A percentile compares a stretch with the other conserved stretches of the same genome.
phyloP scores from a whole-genome alignment of 2,113 vertebrate species.

The Procavia capensis region DNA sequence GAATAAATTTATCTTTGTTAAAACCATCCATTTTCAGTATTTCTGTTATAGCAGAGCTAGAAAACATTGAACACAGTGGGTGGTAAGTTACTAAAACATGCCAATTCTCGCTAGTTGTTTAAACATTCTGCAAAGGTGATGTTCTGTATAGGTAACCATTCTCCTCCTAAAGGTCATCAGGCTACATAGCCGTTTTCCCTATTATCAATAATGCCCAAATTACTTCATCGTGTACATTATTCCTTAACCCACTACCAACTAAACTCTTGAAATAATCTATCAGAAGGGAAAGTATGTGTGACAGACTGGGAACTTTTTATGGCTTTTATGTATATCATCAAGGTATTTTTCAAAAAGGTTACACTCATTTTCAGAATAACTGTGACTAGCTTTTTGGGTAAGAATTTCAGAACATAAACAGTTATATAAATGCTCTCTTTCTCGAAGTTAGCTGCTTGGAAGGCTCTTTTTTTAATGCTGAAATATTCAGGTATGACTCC shows the following conservation, averaged over 20 bases:
- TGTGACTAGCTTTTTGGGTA: slow-evolving; percentile 14
- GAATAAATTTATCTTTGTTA: too few relatives aligned
- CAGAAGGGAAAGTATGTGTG: neutral
- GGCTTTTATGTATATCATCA: neutral
- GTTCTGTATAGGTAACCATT: neutral
- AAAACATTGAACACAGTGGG: neutral
- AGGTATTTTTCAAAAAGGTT: slow-evolving; percentile 37
- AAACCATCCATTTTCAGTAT: too few relatives aligned
- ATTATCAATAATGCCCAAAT: neutral
- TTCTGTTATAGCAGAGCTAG: too few relatives aligned
- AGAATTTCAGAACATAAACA: neutral
- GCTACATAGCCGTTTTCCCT: too few relatives aligned
- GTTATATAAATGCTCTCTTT: neutral
- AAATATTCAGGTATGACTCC: neutral
- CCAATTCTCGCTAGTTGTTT: neutral
- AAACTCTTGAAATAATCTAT: slow-evolving; percentile 21
- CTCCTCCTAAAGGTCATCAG: neutral
- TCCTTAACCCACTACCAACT: neutral
- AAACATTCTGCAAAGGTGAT: neutral
- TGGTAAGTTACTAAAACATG: neutral
- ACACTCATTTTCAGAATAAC: neutral
- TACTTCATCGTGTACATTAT: neutral
- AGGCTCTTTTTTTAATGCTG: neutral
- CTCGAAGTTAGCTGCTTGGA: neutral
- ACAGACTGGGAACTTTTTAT: neutral